Base-by-base conservation (phyloP, 2,113 vertebrate species). In the Chrysochloris asiatica region DNA sequence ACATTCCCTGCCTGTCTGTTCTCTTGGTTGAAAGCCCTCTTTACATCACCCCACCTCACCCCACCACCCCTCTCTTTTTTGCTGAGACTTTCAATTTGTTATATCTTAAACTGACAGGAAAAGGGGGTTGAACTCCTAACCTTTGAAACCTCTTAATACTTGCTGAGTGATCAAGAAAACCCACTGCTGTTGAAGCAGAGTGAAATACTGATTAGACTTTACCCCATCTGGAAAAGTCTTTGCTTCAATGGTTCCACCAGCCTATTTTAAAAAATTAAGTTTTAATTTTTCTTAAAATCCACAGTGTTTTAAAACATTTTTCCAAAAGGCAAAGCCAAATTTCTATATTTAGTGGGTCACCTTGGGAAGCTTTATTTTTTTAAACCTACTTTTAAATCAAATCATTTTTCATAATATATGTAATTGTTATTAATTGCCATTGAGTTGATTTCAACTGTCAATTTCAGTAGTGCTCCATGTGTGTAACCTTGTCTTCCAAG, bases 61-160 rank as follows among this genome's bases (percentile, higher is more conserved):
- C 9, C 28, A 0, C 1, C 4, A 24, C 19, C 52, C 69, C 48
- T 43, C 26, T 22, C 17, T 43, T 85, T 45, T 92, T 78, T 85
- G 83, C 96, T 95, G 94, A 96, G 76, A 67, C 33, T 88, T 94
- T 95, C 83, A 93, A 52, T 82, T 95, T 95, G 45, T 75, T 85
- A 0, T 93, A 90, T 94, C 86, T 95, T 93, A 38, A 92, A 89
- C 36, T 73, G 76, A 43, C 67, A 95, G 56, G 59, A 89, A 92
- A 56, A 95, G 75, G 56, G 24, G 38, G 26, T 79, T 88, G 83
- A 92, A 88, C 82, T 81, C 50, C 41, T 36, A 95, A 96, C 92
- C 96, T 97, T 96, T 97, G 96, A 95, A 96, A 94, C 93, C 24
- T 95, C 80, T 96, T 89, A 61, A 77, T 88, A 90, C 76, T 93